Evolutionary conservation across 2,888 invertebrate genomes (phyloP).

Genomic region (Corbicula japonica): DNA sequence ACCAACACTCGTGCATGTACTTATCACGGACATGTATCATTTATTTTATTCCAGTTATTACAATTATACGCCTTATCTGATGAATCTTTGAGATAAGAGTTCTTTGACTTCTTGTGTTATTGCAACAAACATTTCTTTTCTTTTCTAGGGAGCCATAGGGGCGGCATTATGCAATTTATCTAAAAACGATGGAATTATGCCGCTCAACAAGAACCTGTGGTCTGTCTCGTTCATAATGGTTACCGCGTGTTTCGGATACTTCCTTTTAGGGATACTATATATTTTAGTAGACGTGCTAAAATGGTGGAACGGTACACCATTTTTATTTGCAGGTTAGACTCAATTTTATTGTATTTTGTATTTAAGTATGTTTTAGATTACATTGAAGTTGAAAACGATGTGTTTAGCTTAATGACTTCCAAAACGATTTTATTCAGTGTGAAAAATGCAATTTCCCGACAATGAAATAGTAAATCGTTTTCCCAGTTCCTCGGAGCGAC

Average conservation of each 20-base stretch:
- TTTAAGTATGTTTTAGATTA: not conserved
- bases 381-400: no score
- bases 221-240: slow-evolving; percentile 80
- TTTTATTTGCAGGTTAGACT: slow-evolving; percentile 82
- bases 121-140: no score
- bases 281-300: slow-evolving; percentile 78
- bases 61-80: not conserved
- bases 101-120: no score
- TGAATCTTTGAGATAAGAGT: no score
- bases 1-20: no score
- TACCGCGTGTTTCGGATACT: slow-evolving; percentile 78
- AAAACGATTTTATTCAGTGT: no score
- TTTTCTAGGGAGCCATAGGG: slow-evolving; percentile 89
- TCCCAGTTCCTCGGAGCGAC: no score
- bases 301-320: slow-evolving; percentile 83
- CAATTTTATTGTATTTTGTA: not conserved
- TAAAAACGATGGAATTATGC: slow-evolving; percentile 93
- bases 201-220: slow-evolving; percentile 97
- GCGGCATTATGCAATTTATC: slow-evolving; percentile 91
- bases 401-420: no score
- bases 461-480: no score
- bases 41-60: slow-evolving; percentile 13
- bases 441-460: no score
- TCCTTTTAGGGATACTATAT: slow-evolving; percentile 78
- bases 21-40: no score